Conservation (phyloP, 2,797 vertebrate genomes). For the Oophaga sylvatica region DNA sequence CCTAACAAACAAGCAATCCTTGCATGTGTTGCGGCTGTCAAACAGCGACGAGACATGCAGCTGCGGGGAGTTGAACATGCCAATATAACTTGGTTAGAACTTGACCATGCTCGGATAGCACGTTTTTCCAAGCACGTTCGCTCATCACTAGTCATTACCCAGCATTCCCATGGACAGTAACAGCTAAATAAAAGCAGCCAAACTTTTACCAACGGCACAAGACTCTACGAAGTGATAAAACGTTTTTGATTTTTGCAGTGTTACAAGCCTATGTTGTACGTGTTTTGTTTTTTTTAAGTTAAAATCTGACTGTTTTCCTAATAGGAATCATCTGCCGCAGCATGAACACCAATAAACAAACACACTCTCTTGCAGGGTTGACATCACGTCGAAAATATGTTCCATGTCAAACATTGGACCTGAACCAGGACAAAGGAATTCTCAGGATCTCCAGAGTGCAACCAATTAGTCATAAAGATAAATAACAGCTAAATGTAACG, state of each 20-base stretch:
- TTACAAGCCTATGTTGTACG: neutral
- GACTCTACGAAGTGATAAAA: neutral
- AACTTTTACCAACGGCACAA: neutral
- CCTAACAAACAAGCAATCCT: too few species aligned
- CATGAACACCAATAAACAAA: constrained; percentile 30
- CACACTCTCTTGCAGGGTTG: constrained; percentile 8
- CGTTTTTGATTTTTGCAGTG: neutral
- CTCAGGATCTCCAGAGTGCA: neutral
- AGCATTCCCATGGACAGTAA: neutral
- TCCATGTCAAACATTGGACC: constrained; percentile 27
- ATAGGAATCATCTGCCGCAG: constrained; percentile 38
- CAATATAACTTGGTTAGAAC: too few species aligned
- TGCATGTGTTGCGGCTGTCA: too few species aligned
- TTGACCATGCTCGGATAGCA: too few species aligned
- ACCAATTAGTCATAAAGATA: neutral
- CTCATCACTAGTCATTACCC: neutral
- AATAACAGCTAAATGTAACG: neutral
- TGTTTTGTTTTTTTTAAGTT: neutral
- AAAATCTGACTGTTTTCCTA: constrained; percentile 8
- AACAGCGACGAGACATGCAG: too few species aligned
- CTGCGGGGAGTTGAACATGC: too few species aligned
- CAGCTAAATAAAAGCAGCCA: neutral
- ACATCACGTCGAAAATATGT: constrained; percentile 33
- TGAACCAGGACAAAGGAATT: constrained; percentile 8
- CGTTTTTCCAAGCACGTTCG: too few species aligned